Percentiles rank a stretch among this genome's conserved stretches.
phyloP scores from a whole-genome alignment of 1,140 invertebrate species.

The Lucilia cuprina region DNA sequence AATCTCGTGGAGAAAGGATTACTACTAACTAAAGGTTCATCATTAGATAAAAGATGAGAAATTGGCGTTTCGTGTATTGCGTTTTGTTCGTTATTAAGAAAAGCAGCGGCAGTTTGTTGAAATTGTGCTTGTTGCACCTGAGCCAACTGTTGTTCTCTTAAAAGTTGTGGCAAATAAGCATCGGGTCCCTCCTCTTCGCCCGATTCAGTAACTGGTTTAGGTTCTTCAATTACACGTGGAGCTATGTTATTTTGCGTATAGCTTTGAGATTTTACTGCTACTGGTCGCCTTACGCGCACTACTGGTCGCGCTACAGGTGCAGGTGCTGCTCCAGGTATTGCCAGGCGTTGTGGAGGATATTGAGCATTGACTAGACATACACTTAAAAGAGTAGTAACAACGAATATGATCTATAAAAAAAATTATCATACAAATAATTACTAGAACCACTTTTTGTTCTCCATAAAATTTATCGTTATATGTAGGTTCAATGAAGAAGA shows the following conservation, averaged over 20 bases:
- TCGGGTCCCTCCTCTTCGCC: conserved; percentile 63
- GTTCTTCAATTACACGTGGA: conserved; percentile 65
- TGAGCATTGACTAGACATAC: conserved; percentile 57
- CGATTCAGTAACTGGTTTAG: conserved; percentile 67
- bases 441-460: background rate
- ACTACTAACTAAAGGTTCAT: conserved; percentile 61
- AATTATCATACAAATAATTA: background rate
- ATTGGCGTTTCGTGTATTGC: conserved; percentile 60
- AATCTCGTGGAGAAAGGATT: conserved; percentile 60
- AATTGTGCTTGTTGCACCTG: conserved; percentile 64
- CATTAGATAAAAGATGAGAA: conserved; percentile 59
- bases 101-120: conserved; percentile 58
- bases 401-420: background rate
- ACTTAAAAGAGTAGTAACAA: background rate
- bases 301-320: conserved; percentile 48
- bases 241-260: conserved; percentile 55
- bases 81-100: conserved; percentile 59
- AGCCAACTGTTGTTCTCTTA: conserved; percentile 55
- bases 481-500: background rate
- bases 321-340: conserved; percentile 68
- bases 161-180: conserved; percentile 50
- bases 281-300: conserved; percentile 64
- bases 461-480: background rate
- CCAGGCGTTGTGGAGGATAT: conserved; percentile 64
- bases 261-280: conserved; percentile 60